Conservation (phyloP, 1,140 invertebrate genomes). For the Drosophila elegans region DNA sequence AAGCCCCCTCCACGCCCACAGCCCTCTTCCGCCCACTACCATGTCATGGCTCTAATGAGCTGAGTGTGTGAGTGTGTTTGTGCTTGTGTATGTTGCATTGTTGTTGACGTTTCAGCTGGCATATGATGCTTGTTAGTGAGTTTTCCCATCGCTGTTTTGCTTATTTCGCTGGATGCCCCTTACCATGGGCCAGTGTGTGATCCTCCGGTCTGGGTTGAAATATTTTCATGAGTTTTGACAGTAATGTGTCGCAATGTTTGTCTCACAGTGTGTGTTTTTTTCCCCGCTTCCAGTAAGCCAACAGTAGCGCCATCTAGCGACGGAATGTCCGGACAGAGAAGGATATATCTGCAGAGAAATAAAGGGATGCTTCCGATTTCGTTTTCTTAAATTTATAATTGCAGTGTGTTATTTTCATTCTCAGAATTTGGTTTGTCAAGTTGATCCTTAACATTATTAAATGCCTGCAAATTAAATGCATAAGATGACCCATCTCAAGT, state of each 20-base stretch:
- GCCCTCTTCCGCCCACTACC: neutral
- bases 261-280: slow-evolving; percentile 58
- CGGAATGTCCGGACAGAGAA: slow-evolving; percentile 7
- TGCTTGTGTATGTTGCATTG: slow-evolving; percentile 59
- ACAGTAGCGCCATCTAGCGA: slow-evolving; percentile 18
- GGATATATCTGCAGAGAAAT: neutral
- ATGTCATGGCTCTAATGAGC: slow-evolving; percentile 73
- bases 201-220: slow-evolving; percentile 62
- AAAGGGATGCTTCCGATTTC: slow-evolving; percentile 1
- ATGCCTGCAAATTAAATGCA: too few species aligned
- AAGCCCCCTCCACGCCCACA: neutral
- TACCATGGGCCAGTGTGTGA: slow-evolving; percentile 9
- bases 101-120: slow-evolving; percentile 79
- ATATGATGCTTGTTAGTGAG: slow-evolving; percentile 82
- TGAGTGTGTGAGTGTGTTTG: slow-evolving; percentile 30
- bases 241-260: slow-evolving; percentile 83
- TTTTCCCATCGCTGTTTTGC: slow-evolving; percentile 47
- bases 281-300: slow-evolving; percentile 15
- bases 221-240: slow-evolving; percentile 84
- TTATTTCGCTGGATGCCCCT: slow-evolving; percentile 52
- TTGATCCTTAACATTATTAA: too few species aligned
- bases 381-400: neutral
- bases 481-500: too few species aligned
- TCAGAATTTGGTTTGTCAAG: too few species aligned
- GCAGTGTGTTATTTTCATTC: too few species aligned